These are phyloP conservation scores for Ophioninae sp. DNA, from an alignment of 2,888 invertebrate genomes.

Conservation along the genomic window DNA sequence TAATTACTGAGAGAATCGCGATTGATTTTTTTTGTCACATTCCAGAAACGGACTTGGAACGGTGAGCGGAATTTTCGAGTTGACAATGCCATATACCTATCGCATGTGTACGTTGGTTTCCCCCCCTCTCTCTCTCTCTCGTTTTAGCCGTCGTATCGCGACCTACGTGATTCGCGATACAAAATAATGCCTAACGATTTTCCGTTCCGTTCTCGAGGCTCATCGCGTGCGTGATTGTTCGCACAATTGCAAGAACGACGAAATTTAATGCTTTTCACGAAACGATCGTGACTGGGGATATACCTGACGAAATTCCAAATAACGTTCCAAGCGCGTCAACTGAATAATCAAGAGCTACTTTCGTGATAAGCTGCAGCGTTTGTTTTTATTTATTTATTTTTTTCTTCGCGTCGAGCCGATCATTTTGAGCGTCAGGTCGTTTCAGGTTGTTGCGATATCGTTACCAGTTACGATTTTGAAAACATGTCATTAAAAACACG, in stretches of 20 bases:
- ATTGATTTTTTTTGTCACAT: too few relatives aligned
- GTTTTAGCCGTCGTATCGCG: background rate
- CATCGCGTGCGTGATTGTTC: background rate
- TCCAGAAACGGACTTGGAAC: background rate
- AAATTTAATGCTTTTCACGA: slow-evolving; percentile 55
- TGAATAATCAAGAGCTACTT: slow-evolving; percentile 35
- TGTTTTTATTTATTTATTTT: background rate
- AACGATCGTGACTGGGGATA: slow-evolving; percentile 25
- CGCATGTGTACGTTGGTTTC: background rate
- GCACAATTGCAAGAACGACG: slow-evolving; percentile 23
- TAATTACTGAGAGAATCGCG: too few relatives aligned
- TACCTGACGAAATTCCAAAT: slow-evolving; percentile 55
- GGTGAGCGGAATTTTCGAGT: background rate
- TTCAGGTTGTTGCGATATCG: background rate
- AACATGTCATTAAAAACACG: background rate
- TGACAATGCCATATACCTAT: background rate
- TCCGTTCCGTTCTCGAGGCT: slow-evolving; percentile 41
- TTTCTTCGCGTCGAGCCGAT: slow-evolving; percentile 32
- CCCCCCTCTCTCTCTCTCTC: background rate
- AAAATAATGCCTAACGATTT: slow-evolving; percentile 41
- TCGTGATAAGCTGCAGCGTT: slow-evolving; percentile 14
- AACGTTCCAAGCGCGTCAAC: slow-evolving; percentile 16
- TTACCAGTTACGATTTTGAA: background rate
- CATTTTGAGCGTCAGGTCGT: slow-evolving; percentile 31
- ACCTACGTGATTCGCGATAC: slow-evolving; percentile 25